Base-by-base conservation (phyloP, 2,797 vertebrate species). In the Diglossa cyanea region DNA sequence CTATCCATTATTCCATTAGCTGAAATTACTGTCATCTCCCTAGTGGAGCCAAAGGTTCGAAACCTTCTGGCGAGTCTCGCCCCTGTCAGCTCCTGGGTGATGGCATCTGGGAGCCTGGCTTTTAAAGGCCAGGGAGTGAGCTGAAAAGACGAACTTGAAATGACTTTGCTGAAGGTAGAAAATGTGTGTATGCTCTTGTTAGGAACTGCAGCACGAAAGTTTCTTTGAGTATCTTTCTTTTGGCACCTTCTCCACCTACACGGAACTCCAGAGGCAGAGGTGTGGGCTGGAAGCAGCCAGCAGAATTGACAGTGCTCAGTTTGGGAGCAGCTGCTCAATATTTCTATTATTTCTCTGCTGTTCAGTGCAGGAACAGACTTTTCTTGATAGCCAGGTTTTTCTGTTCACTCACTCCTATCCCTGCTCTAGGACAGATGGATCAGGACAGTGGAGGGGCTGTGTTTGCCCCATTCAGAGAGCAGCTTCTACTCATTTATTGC, bases 1-100 rank as follows among this genome's bases (percentile, higher is more conserved):
- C 68, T 61, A 23, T 74, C 84, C 50, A 92, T 96, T 94, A 93
- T 94, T 94, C 84, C 94, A 94, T 96, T 96, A 96, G 60, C 65
- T 76, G 51, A 85, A 93, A 95, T 85, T 72, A 87, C 60, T 89
- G 81, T 44, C 73, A n/a, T 92, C 60, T 91, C 84, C 88, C 74
- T 3, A 33, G 81, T 0, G 0, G 72, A 94, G 61, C 57, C 58
- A 58, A 72, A 86, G 66, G 80, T 48, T 93, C 0, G 0, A 45
- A 65, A 31, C 53, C 45, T 76, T 67, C 55, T 33, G 17, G 61
- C 19, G 31, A 55, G 76, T 73, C 40, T 71, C 0, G 1, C 13
- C 11, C 2, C 13, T 70, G 77, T 60, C 77, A 76, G 66, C 51
- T 4, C 57, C 50, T 12, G 12, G 74, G 9, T 37, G 33, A 50